Evolutionary conservation across 2,797 vertebrate species (phyloP).

Genomic region (Cirrhinus molitorella): DNA sequence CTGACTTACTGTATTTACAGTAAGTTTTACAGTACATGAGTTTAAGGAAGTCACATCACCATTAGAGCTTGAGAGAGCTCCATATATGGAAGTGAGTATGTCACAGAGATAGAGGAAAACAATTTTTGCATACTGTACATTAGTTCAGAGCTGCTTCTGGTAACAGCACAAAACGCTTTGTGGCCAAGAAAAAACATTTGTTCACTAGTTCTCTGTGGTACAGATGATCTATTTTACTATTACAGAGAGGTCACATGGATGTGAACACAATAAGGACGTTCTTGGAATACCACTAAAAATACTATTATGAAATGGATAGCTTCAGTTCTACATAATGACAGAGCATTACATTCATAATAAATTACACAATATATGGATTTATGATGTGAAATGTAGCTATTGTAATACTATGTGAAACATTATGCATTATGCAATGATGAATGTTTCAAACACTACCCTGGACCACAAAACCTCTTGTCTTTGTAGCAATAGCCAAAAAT

Average conservation of each 20-base stretch:
- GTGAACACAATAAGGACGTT: neutral
- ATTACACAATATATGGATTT: neutral
- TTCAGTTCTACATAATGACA: neutral
- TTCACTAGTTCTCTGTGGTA: neutral
- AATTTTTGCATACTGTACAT: neutral
- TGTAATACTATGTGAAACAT: neutral
- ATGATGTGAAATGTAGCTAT: neutral
- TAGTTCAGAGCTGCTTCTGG: neutral
- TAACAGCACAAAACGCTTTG: neutral
- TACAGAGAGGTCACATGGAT: neutral
- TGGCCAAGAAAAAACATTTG: neutral
- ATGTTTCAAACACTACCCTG: no score
- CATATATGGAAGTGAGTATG: conserved; percentile 51
- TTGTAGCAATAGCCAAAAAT: no score
- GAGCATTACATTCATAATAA: neutral
- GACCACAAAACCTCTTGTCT: no score
- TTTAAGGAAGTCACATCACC: neutral
- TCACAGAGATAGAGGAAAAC: neutral
- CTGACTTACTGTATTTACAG: neutral
- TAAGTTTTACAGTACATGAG: neutral
- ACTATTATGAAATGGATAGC: neutral
- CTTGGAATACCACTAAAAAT: neutral
- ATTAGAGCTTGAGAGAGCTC: conserved; percentile 33
- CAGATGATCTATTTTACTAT: neutral
- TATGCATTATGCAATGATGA: neutral